Base-by-base conservation (phyloP, 2,888 invertebrate genomes). In the Rhorus exstirpatorius region DNA sequence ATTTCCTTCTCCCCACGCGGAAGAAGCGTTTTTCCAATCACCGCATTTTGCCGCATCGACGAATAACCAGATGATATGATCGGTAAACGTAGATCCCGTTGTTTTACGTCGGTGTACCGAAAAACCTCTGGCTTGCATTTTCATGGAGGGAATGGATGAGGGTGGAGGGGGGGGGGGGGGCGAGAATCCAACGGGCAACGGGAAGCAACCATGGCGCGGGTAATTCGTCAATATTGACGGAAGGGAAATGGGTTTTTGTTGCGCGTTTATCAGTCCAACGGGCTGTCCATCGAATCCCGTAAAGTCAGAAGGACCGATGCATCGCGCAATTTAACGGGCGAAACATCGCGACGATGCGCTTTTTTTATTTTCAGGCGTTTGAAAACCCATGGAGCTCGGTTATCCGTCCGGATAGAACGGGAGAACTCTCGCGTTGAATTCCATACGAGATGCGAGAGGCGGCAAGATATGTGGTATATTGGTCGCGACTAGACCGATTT, bases 151-250 rank as follows among this genome's bases (percentile, higher is more conserved):
- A 79, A 76, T 78, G 65, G 63, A 75, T 61, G 77, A 38, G 35
- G 61, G 60, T 65, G 60, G 76, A 68, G 49, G 74, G 55, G 71
- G 58, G 3, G n/a, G n/a, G n/a, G n/a, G n/a, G n/a, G n/a, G n/a
- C n/a, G n/a, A n/a, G n/a, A n/a, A n/a, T n/a, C n/a, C n/a, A n/a
- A n/a, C n/a, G 17, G 17, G 12, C 12, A 6, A 19, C 26, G 21
- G 19, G 14, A 83, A 76, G 31, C 31, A 31, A 31, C 31, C 31
- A 31, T 31, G 6, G 71, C 75, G 75, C 38, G 77, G 75, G 79
- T 83, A 81, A 83, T 79, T 74, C 82, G 84, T 85, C 85, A 85
- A 85, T 84, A 85, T 84, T 85, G 85, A 83, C 81, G 76, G 75
- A 77, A 77, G 75, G 84, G 81, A 84, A 85, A 84, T 81, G 84